Evolutionary conservation across 2,113 vertebrate species (phyloP), one percentile per base, ranked within the genome.

Genomic region (Brachyhypopomus gauderio): DNA sequence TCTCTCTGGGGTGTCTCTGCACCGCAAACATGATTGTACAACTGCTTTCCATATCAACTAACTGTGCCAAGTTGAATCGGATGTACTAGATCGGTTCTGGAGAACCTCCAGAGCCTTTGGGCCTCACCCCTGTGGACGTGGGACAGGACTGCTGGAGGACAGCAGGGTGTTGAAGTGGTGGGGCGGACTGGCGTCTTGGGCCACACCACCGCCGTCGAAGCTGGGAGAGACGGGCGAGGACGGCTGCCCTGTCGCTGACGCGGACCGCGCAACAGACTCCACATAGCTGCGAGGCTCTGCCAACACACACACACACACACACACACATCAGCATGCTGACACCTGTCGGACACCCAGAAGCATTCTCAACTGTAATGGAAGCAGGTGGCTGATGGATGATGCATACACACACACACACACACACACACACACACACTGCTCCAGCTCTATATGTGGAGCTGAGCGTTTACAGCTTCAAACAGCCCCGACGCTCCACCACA

Each of bases 241-340:
- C 25, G 87, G 83, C 52, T 84, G 85, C 38, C 92, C 94, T 38
- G 89, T 90, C 0, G 88, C 85, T 0, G 86, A 87, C 0, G 97
- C 97, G 0, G 96, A 96, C 84, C 95, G 94, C 0, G 95, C 98
- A 84, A 99, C 96, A 0, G 97, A 98, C 85, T 98, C 96, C 0
- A 99, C 98, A 0, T 99, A 99, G 90, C 96, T 99, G 83, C 96
- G 93, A 22, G 98, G 95, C 59, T 96, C 98, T 99, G 92, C 0
- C 87, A 78, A 84, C n/a, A 85, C 20, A 78, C 22, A 74, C 25
- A 62, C 8, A 74, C 9, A 71, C n/a, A 48, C 45, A 52, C 45
- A 52, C 45, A 52, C 45, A 52, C 45, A 52, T 38, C 17, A 17
- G 27, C 17, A 73, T 69, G 60, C 7, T 64, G 12, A 41, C 59